Conservation (phyloP, 2,797 vertebrate species). For the Lepus townsendii region DNA sequence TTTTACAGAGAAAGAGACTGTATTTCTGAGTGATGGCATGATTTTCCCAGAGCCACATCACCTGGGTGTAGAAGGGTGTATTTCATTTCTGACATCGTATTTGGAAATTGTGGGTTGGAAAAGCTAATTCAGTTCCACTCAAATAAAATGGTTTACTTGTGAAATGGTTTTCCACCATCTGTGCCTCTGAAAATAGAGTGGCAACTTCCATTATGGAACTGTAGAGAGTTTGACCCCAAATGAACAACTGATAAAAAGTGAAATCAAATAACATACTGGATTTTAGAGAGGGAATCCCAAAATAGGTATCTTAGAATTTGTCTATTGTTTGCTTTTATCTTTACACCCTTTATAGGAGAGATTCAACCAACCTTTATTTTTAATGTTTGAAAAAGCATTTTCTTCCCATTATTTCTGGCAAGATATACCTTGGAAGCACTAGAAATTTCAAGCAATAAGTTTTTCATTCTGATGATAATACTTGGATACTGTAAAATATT, state of each 20-base stretch:
- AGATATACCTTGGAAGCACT: constrained; percentile 67
- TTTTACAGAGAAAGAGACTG: constrained; percentile 44
- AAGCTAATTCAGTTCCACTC: constrained; percentile 80
- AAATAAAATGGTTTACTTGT: constrained; percentile 80
- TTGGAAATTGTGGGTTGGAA: constrained; percentile 79
- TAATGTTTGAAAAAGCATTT: constrained; percentile 52
- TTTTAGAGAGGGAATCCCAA: constrained; percentile 61
- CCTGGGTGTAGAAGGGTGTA: constrained; percentile 52
- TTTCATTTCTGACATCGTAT: constrained; percentile 80
- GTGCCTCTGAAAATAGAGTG: constrained; percentile 78
- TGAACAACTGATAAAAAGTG: constrained; percentile 77
- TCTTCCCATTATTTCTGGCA: constrained; percentile 61
- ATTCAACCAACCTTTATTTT: constrained; percentile 56
- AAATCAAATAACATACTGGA: constrained; percentile 71
- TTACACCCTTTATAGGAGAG: constrained; percentile 72
- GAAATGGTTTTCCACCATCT: constrained; percentile 75
- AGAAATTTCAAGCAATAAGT: constrained; percentile 57
- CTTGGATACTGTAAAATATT: constrained; percentile 61
- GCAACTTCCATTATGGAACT: constrained; percentile 74
- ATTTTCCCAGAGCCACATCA: constrained; percentile 51
- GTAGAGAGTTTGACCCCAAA: constrained; percentile 77
- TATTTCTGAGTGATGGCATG: constrained; percentile 51
- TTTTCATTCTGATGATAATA: constrained; percentile 67
- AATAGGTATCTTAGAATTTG: constrained; percentile 70
- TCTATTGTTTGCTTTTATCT: constrained; percentile 75